Evolutionary conservation across 2,113 vertebrate genomes (phyloP), one percentile per base, ranked within the genome.

Genomic region (Phalacrocorax brasilianus): DNA sequence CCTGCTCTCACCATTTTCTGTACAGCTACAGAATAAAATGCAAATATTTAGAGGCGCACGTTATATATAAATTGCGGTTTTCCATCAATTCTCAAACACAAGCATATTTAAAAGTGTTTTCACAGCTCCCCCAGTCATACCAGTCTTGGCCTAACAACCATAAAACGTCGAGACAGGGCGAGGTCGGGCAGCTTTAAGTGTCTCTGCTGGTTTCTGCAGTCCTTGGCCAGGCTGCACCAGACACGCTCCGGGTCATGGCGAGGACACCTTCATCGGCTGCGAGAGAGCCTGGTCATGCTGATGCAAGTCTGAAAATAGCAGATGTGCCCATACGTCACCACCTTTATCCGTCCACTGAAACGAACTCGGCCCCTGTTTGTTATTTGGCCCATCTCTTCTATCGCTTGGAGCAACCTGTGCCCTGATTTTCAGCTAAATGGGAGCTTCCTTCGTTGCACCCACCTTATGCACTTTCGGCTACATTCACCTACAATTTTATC

Each of bases 291-390:
- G 35, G 7, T 56, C 40, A 2, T 28, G 4, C 47, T 4, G 8
- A 14, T 6, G 14, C 20, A 2, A 2, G 7, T 2, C 55, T n/a
- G 52, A 11, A 27, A 45, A 3, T 0, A 22, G 6, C 61, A 14
- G 0, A 0, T 11, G n/a, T 15, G 1, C 45, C 56, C 61, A 1
- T 3, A 1, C 0, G 2, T 13, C 45, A 2, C 3, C 3, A 0
- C 40, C 28, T 14, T 30, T 2, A 6, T 35, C 8, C 3, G 30
- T 7, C 47, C 18, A 0, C 63, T 2, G 3, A 11, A 42, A 6
- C 16, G 30, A 40, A 2, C 61, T 12, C 76, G 4, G 32, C 23
- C 50, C 27, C 21, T 1, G 0, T 4, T 16, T 6, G 33, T n/a
- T n/a, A 8, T 1, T 0, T 3, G 9, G 13, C 9, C 26, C n/a